phyloP scores from a whole-genome alignment of 2,797 vertebrate species.

The Aselliscus stoliczkanus region DNA sequence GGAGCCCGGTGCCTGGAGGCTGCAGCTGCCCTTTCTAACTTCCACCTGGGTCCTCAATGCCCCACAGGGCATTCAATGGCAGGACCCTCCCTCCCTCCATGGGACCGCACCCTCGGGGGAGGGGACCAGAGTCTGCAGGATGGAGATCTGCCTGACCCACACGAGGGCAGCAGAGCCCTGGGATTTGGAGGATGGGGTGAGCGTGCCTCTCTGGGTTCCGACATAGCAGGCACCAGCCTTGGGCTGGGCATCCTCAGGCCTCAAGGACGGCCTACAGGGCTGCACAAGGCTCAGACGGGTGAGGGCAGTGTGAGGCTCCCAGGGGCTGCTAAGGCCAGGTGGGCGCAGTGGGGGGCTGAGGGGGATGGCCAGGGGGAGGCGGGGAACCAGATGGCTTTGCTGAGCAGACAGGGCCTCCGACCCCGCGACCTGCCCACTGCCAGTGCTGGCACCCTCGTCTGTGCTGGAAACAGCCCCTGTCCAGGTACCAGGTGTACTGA shows the following conservation, averaged over 20 bases:
- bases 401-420: background rate
- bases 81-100: background rate
- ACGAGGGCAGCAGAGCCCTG: no score
- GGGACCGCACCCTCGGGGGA: background rate
- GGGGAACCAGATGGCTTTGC: no score
- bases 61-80: background rate
- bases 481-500: background rate
- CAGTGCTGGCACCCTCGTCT: background rate
- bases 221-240: background rate
- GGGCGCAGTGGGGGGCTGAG: background rate
- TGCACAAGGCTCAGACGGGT: background rate
- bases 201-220: background rate
- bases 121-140: no score
- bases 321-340: background rate
- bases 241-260: background rate
- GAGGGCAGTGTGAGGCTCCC: background rate
- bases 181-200: no score
- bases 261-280: background rate
- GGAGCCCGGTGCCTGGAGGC: rapidly evolving
- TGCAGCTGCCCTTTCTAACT: background rate
- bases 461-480: background rate
- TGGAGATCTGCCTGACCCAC: no score
- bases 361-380: background rate
- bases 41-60: background rate
- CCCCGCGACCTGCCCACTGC: background rate